Evolutionary conservation across 2,797 vertebrate genomes (phyloP).

Genomic region (Karalla daura): DNA sequence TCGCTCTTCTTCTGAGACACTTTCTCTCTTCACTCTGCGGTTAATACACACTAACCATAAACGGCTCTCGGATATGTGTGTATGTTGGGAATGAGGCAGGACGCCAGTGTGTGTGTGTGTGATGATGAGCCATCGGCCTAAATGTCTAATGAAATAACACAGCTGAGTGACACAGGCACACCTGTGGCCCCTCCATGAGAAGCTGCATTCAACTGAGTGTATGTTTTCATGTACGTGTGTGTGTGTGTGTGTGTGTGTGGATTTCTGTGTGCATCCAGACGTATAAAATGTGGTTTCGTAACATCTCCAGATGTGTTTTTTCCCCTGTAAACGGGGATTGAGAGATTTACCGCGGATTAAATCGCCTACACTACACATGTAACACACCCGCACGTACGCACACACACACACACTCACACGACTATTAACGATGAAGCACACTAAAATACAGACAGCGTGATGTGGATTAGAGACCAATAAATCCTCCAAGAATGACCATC

Average conservation of each 20-base stretch:
- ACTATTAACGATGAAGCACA: constrained; percentile 63
- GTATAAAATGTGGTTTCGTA: constrained; percentile 75
- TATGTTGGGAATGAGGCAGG: constrained; percentile 1
- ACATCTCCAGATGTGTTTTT: constrained; percentile 76
- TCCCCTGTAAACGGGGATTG: constrained; percentile 60
- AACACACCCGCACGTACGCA: constrained; percentile 13
- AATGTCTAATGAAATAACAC: constrained; percentile 65
- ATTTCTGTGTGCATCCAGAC: constrained; percentile 38
- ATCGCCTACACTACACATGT: constrained; percentile 37
- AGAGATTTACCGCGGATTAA: constrained; percentile 73
- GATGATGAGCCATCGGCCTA: constrained; percentile 24
- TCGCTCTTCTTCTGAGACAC: constrained; percentile 27
- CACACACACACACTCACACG: constrained; percentile 19
- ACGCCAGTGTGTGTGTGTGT: constrained; percentile 1
- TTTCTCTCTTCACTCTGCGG: constrained; percentile 6
- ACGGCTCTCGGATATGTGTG: constrained; percentile 18
- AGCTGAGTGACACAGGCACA: constrained; percentile 61
- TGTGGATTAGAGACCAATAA: constrained; percentile 69
- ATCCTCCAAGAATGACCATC: constrained; percentile 64
- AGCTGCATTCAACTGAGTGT: constrained; percentile 6
- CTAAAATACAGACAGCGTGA: constrained; percentile 64
- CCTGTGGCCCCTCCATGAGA: constrained; percentile 64
- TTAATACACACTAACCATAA: constrained; percentile 16
- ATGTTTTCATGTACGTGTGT: not conserved
- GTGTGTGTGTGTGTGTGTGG: constrained; percentile 19